A percentile compares a stretch with the other conserved stretches of the same genome.
Evolutionary conservation across 2,888 invertebrate species (phyloP).

Genomic region (Alsophila aescularia): DNA sequence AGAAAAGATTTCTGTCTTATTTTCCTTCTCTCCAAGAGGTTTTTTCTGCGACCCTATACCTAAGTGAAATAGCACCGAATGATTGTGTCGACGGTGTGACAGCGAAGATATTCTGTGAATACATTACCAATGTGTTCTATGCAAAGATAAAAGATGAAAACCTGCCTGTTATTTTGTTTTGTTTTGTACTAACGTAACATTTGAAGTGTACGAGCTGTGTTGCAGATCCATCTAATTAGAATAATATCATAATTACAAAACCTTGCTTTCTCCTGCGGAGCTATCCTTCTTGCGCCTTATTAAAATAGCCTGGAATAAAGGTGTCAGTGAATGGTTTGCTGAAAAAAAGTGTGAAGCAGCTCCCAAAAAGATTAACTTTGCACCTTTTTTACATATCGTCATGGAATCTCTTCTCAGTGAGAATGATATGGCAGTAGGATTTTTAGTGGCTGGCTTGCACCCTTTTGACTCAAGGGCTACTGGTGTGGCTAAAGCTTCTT

Average conservation of each 20-base stretch:
- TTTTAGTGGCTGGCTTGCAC: neutral
- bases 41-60: too few relatives aligned
- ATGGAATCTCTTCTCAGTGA: constrained; percentile 1
- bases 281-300: neutral
- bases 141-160: constrained; percentile 13
- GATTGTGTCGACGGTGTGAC: too few relatives aligned
- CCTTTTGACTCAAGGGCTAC: neutral
- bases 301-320: constrained; percentile 7
- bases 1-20: too few relatives aligned
- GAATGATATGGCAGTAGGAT: neutral
- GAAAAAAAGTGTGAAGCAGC: neutral
- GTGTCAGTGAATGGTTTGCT: neutral
- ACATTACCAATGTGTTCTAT: too few relatives aligned
- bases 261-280: neutral
- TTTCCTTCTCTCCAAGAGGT: too few relatives aligned
- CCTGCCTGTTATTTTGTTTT: constrained; percentile 8
- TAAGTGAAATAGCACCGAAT: too few relatives aligned
- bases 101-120: too few relatives aligned
- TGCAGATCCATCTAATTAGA: too few relatives aligned
- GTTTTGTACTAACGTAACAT: too few relatives aligned
- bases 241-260: neutral
- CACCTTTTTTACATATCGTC: constrained; percentile 9
- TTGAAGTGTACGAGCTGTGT: too few relatives aligned
- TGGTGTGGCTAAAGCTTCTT: neutral
- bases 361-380: neutral